Evolutionary conservation across 2,113 vertebrate species (phyloP).

Genomic region (Papio anubis): DNA sequence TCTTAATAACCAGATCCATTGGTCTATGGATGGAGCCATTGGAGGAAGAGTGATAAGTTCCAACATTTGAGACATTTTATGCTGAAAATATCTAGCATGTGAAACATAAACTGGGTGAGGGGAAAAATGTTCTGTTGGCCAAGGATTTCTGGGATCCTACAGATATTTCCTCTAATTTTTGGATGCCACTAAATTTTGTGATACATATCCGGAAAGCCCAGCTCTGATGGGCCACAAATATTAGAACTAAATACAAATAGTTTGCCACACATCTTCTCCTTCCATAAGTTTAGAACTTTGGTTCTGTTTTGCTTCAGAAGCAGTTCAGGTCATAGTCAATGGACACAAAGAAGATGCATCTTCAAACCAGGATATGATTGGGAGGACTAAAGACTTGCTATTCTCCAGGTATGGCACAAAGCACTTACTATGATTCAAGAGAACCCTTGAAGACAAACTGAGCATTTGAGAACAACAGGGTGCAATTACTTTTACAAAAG

Average conservation of each 20-base stretch:
- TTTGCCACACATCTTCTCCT: background rate
- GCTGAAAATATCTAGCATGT: background rate
- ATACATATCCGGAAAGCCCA: background rate
- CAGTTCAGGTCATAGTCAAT: constrained; percentile 52
- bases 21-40: background rate
- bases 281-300: background rate
- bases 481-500: constrained; percentile 81
- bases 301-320: background rate
- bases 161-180: background rate
- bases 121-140: background rate
- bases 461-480: constrained; percentile 65
- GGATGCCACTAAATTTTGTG: background rate
- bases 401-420: background rate
- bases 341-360: constrained; percentile 40
- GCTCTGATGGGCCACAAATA: background rate
- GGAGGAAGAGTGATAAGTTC: background rate
- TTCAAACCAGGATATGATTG: background rate
- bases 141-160: background rate
- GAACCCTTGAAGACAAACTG: constrained; percentile 64
- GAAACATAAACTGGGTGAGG: background rate
- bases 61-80: background rate
- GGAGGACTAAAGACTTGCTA: background rate
- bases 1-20: background rate
- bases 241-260: background rate
- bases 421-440: constrained; percentile 62